Evolutionary conservation across 1,140 invertebrate species (phyloP), one percentile per base, ranked within the genome.

Genomic region (Drosophila parabipectinata): DNA sequence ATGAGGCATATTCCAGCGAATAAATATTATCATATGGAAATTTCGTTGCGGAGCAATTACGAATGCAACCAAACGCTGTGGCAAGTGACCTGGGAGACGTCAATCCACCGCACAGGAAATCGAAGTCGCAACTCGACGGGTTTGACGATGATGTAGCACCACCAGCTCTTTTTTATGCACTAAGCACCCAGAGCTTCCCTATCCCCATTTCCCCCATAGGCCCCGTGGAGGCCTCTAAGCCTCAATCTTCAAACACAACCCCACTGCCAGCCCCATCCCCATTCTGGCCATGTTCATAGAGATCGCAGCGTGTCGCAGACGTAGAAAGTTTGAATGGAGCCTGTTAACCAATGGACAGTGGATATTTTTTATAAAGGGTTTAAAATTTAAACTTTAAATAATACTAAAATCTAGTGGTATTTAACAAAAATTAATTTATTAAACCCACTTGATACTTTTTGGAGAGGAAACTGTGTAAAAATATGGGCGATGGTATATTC

Each of bases 21-120:
- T 87, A 89, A 88, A 88, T 88, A 88, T 88, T 88, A 88, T 88
- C 83, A 88, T 88, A 88, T 88, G 83, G 83, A 88, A 84, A 88
- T 88, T 88, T 83, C 62, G 51, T 62, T 79, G 74, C 56, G 67
- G 72, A 79, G 82, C 82, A 89, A 87, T 87, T 87, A 87, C 82
- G 84, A 89, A 82, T 85, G 58, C 75, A 64, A 58, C 54, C 74
- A 64, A 60, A 79, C 69, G 60, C 59, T 58, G 68, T 66, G 74
- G 64, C 81, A 67, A 59, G 82, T 87, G 82, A 87, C 82, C 82
- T 85, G 72, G 74, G 75, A 87, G 69, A 88, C 82, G 83, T 87
- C 82, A 87, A 82, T 53, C 61, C 54, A 48, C 72, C 52, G 77
- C 80, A 88, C 82, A 87, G 82, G 82, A 87, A 87, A 87, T 87